Evolutionary conservation across 2,113 vertebrate species (phyloP).

Genomic region (Ceyx melanurus): DNA sequence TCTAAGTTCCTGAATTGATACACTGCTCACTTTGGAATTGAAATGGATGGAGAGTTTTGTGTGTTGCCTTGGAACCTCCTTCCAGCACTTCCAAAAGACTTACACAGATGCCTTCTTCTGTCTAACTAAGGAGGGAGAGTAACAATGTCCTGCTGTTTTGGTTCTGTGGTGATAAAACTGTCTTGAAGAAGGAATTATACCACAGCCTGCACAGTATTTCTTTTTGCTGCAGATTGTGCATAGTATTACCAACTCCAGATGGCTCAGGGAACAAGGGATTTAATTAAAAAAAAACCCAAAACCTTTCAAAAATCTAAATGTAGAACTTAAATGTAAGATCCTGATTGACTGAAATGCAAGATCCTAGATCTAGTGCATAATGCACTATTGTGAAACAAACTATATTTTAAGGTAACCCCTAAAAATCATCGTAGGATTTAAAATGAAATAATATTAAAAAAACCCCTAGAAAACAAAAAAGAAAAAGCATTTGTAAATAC

Average conservation of each 20-base stretch:
- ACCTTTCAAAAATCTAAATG: not conserved
- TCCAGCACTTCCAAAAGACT: not conserved
- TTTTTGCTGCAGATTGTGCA: not conserved
- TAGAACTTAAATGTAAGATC: not conserved
- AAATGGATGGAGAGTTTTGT: not conserved
- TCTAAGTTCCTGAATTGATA: not conserved
- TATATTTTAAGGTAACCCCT: not conserved
- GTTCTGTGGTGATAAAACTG: not conserved
- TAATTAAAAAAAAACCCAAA: not conserved
- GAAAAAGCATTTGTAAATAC: not conserved
- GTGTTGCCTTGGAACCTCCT: not conserved
- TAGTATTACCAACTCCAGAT: slow-evolving; percentile 29
- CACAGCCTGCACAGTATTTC: not conserved
- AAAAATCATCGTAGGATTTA: not conserved
- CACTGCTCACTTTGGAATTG: not conserved
- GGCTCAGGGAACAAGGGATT: slow-evolving; percentile 19
- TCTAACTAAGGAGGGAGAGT: not conserved
- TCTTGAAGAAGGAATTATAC: not conserved
- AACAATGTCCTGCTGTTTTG: not conserved
- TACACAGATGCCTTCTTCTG: not conserved
- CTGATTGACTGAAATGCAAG: not conserved
- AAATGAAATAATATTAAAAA: not conserved
- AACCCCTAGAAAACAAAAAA: not conserved
- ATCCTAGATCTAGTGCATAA: not conserved
- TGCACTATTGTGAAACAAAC: not conserved